phyloP scores from a whole-genome alignment of 2,797 vertebrate genomes.

The Otolemur crassicaudatus region DNA sequence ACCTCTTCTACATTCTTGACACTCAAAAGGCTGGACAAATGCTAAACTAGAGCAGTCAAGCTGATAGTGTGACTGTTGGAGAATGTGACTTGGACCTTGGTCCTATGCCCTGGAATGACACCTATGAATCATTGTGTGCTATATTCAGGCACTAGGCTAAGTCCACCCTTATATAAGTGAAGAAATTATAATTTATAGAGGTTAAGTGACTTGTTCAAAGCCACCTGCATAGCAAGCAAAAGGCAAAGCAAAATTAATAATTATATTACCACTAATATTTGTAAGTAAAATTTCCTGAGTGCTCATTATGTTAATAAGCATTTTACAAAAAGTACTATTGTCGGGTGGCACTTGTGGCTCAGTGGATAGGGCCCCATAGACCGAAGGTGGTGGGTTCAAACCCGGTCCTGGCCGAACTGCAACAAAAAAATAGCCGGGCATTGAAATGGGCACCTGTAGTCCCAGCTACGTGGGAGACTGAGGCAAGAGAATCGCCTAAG shows the following conservation, averaged over 20 bases:
- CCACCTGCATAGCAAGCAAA: slow-evolving; percentile 19
- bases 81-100: neutral
- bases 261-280: neutral
- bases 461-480: too few species aligned
- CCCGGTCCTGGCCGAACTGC: too few species aligned
- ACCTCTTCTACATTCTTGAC: neutral
- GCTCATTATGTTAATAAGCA: neutral
- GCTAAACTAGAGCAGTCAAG: neutral
- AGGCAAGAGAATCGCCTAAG: too few species aligned
- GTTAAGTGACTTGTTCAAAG: slow-evolving; percentile 10
- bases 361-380: too few species aligned
- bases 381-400: too few species aligned
- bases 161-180: neutral
- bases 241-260: slow-evolving; percentile 2
- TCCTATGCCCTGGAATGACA: neutral
- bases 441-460: too few species aligned
- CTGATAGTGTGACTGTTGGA: neutral
- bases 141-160: neutral
- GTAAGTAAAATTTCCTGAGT: neutral
- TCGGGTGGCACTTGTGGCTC: too few species aligned
- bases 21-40: neutral
- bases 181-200: neutral
- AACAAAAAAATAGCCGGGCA: too few species aligned
- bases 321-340: neutral
- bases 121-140: neutral